A percentile compares a stretch with the other conserved stretches of the same genome.
Evolutionary conservation across 2,888 invertebrate genomes (phyloP).

Genomic region (Ctena decussata): DNA sequence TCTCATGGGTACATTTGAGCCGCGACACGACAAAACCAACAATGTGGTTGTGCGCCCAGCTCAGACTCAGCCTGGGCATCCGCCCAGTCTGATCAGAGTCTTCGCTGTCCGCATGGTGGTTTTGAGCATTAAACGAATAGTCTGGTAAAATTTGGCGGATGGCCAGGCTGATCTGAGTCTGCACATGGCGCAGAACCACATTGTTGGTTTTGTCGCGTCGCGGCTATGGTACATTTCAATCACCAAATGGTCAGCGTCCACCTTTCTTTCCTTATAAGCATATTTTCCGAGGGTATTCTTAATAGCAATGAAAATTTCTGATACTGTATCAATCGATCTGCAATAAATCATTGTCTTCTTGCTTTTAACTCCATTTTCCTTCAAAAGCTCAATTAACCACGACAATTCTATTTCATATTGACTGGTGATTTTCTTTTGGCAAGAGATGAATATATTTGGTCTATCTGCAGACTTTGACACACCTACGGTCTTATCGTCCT

Average conservation of each 20-base stretch:
- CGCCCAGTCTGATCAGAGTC: too few species aligned
- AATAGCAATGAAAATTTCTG: conserved; percentile 44
- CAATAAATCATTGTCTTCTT: conserved; percentile 58
- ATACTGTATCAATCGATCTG: conserved; percentile 49
- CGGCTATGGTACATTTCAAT: conserved; percentile 66
- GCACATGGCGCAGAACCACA: too few species aligned
- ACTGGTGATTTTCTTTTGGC: conserved; percentile 13
- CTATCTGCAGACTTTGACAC: conserved; percentile 29
- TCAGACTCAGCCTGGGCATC: too few species aligned
- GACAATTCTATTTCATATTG: conserved; percentile 9
- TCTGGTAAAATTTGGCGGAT: too few species aligned
- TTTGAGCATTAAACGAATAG: too few species aligned
- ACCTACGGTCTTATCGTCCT: conserved; percentile 22
- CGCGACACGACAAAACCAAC: too few species aligned
- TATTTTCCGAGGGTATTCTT: conserved; percentile 35
- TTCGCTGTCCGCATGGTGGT: too few species aligned
- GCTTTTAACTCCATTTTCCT: neutral
- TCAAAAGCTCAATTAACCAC: conserved; percentile 43
- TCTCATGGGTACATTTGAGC: conserved; percentile 46
- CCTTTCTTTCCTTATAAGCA: conserved; percentile 31
- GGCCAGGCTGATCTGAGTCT: too few species aligned
- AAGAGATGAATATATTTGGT: conserved; percentile 51
- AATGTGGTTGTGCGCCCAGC: too few species aligned
- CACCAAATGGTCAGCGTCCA: conserved; percentile 30
- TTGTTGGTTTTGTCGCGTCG: too few species aligned